Evolutionary conservation across 1,140 invertebrate genomes (phyloP), one percentile per base, ranked within the genome.

Genomic region (Polyergus mexicanus): DNA sequence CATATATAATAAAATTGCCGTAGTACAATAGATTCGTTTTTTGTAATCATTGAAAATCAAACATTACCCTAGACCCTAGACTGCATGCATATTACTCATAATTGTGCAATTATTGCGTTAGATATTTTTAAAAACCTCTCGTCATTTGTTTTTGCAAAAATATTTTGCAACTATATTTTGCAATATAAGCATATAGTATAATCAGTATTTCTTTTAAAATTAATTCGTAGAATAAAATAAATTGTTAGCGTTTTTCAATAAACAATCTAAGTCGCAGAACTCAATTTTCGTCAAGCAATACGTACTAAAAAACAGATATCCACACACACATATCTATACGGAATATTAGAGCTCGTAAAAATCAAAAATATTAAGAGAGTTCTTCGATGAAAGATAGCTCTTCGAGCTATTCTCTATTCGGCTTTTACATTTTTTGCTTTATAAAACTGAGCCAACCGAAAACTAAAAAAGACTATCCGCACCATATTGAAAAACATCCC

Each of bases 301-400:
- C 5, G 11, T 66, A 66, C 25, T 44, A 25, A 72, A 56, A 71
- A 74, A 58, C 4, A 51, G 13, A 13, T 35, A 22, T 72, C 4
- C 51, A 56, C n/a, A n/a, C n/a, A n/a, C n/a, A n/a, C 35, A 22
- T 16, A n/a, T 32, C 41, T 66, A 16, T 13, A 6, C 25, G 1
- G 8, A 44, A 60, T 7, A 28, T 25, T 22, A 25, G 5, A 69
- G 7, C 1, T 51, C 11, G 11, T n/a, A 3, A 25, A 80, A 41
- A 28, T 68, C n/a, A 38, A 1, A 54, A 41, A n/a, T 68, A 72
- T 10, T 32, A 65, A 58, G 19, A n/a, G 25, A 72, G 54, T 13
- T 25, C 32, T 72, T 69, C 44, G 25, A 44, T 72, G 10, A 71
- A 69, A 35, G 41, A n/a, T n/a, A n/a, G n/a, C n/a, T n/a, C n/a